phyloP scores from a whole-genome alignment of 2,113 vertebrate genomes.

The Progne subis region DNA sequence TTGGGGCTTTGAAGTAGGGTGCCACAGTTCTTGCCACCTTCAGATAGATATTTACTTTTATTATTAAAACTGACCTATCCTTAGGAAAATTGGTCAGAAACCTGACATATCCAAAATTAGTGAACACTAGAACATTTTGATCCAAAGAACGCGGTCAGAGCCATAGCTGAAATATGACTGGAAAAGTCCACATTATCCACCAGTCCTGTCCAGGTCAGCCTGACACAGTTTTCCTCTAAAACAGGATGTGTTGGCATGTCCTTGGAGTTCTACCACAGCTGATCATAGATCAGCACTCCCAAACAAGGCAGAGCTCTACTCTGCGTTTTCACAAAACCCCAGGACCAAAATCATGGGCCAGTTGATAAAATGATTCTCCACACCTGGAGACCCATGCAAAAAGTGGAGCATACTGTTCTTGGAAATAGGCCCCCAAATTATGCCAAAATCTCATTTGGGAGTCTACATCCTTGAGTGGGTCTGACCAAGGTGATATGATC shows the following conservation, averaged over 20 bases:
- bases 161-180: not conserved
- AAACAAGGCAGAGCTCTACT: not conserved
- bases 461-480: not conserved
- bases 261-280: not conserved
- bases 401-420: not conserved
- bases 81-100: not conserved
- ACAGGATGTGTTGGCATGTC: not conserved
- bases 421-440: not conserved
- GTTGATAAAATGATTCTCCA: not conserved
- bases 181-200: not conserved
- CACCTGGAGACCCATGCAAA: fast-evolving
- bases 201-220: not conserved
- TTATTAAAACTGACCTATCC: not conserved
- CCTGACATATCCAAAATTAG: not conserved
- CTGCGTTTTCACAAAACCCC: not conserved
- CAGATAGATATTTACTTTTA: not conserved
- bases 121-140: not conserved
- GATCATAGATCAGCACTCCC: not conserved
- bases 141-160: not conserved
- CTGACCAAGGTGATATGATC: not conserved
- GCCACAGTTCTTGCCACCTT: not conserved
- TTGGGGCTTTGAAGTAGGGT: not conserved
- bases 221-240: not conserved
- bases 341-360: not conserved
- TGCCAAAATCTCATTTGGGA: not conserved